Percentiles rank a stretch among this genome's conserved stretches.
These are phyloP conservation scores for Lithophane semibrunnea DNA, from an alignment of 2,888 invertebrate genomes.

Conservation along the genomic window DNA sequence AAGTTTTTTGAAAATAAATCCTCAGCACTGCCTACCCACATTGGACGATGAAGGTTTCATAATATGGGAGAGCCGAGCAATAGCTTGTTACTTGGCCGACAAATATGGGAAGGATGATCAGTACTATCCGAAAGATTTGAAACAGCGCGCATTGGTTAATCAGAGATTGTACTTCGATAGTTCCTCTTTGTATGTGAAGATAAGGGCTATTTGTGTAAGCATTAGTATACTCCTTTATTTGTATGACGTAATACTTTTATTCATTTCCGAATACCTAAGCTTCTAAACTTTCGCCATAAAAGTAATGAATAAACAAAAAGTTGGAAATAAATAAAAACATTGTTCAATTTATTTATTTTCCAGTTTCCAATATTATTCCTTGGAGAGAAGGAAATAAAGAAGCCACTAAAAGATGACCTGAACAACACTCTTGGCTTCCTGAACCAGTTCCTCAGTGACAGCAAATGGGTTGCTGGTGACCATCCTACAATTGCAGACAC, in stretches of 20 bases:
- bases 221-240: conserved; percentile 31
- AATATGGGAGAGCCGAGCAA: conserved; percentile 93
- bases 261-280: background rate
- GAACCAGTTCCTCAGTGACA: conserved; percentile 90
- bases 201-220: conserved; percentile 91
- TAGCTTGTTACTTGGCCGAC: conserved; percentile 91
- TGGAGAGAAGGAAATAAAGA: conserved; percentile 90
- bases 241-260: background rate
- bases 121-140: conserved; percentile 91
- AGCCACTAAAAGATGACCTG: conserved; percentile 88
- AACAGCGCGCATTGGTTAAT: conserved; percentile 90
- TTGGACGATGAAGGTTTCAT: conserved; percentile 92
- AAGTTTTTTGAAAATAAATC: conserved; percentile 91
- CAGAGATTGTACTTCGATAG: conserved; percentile 92
- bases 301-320: no score
- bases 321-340: no score
- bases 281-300: background rate
- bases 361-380: conserved; percentile 91
- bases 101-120: conserved; percentile 91
- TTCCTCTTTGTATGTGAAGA: conserved; percentile 91
- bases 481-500: conserved; percentile 92
- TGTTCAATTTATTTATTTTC: conserved; percentile 57
- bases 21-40: conserved; percentile 93
- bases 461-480: conserved; percentile 91
- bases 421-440: conserved; percentile 91